Evolutionary conservation across 1,140 invertebrate species (phyloP).

Genomic region (Psilanteris sp.): DNA sequence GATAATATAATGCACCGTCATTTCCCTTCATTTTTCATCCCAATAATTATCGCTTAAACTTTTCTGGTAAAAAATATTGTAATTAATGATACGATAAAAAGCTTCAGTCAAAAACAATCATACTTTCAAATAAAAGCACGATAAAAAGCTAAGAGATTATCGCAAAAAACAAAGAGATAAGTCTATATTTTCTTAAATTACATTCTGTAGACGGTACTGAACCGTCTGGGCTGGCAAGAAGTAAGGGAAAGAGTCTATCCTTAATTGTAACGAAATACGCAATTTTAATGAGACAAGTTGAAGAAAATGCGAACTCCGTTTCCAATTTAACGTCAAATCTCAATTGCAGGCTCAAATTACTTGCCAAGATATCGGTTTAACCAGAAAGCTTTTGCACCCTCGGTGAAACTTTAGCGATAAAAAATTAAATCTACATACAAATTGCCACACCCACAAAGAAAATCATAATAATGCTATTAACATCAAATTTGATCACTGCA

Average conservation of each 20-base stretch:
- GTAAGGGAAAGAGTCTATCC: constrained; percentile 40
- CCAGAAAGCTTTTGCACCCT: constrained; percentile 36
- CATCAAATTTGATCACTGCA: constrained; percentile 11
- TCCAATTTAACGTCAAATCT: constrained; percentile 59
- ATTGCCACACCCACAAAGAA: constrained; percentile 24
- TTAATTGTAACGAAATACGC: constrained; percentile 68
- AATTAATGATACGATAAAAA: constrained; percentile 53
- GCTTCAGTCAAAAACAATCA: constrained; percentile 37
- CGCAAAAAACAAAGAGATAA: constrained; percentile 57
- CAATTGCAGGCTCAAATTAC: constrained; percentile 56
- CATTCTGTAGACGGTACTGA: constrained; percentile 38
- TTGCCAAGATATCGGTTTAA: constrained; percentile 54
- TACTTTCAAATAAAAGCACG: constrained; percentile 21
- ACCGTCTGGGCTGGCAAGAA: constrained; percentile 14
- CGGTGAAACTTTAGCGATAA: constrained; percentile 40
- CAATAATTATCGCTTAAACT: constrained; percentile 21
- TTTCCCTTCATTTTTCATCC: constrained; percentile 19
- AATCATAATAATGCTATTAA: constrained; percentile 29
- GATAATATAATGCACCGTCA: constrained; percentile 7
- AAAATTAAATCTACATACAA: constrained; percentile 46
- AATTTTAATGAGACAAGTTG: constrained; percentile 64
- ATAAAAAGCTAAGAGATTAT: constrained; percentile 47
- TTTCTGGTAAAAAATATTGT: constrained; percentile 8
- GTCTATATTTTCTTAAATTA: constrained; percentile 68
- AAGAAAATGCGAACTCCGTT: constrained; percentile 59